Evolutionary conservation across 2,113 vertebrate species (phyloP).

Genomic region (Hemiprocne comata): DNA sequence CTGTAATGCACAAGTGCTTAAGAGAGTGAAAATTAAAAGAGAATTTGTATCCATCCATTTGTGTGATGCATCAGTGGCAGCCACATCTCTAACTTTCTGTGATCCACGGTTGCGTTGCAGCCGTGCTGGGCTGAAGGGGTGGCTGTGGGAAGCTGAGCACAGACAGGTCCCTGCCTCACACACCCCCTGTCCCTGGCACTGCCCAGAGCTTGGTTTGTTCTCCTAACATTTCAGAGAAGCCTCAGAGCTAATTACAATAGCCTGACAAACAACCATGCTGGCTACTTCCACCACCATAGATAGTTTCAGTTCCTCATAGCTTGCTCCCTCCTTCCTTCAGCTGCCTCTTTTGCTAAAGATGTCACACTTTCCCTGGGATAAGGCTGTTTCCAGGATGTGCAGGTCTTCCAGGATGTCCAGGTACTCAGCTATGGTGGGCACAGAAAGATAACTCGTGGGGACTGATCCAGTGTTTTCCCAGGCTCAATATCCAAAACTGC

Average conservation of each 20-base stretch:
- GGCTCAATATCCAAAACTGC: neutral
- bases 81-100: neutral
- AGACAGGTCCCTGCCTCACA: neutral
- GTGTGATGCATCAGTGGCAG: neutral
- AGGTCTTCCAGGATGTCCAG: neutral
- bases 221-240: neutral
- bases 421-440: neutral
- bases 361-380: neutral
- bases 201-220: neutral
- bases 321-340: neutral
- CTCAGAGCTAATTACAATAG: neutral
- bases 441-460: neutral
- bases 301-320: neutral
- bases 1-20: neutral
- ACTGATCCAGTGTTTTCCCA: neutral
- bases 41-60: neutral
- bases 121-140: neutral
- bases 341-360: neutral
- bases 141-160: neutral
- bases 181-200: rapidly evolving
- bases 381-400: neutral
- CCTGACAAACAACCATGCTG: neutral
- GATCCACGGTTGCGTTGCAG: neutral
- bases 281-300: neutral
- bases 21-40: neutral